Percentiles rank a stretch among this genome's conserved stretches.
Evolutionary conservation across 1,140 invertebrate species (phyloP).

Genomic region (Diprion similis): DNA sequence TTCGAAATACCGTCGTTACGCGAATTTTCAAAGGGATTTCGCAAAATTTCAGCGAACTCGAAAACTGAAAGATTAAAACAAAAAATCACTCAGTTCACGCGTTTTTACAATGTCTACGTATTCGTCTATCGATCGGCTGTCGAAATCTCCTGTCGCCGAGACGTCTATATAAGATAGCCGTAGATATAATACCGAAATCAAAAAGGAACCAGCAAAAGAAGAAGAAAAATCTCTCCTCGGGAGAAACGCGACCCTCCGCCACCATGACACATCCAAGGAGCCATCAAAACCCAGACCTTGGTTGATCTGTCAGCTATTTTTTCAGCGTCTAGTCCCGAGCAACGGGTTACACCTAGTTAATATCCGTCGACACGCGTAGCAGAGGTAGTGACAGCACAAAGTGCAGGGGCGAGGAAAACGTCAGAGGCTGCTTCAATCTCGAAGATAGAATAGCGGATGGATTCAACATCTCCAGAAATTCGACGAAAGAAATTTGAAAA

Average conservation of each 20-base stretch:
- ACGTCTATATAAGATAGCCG: not conserved
- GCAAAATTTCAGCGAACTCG: too few relatives aligned
- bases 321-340: constrained; percentile 1
- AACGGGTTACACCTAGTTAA: constrained; percentile 2
- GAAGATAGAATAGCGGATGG: not conserved
- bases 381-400: not conserved
- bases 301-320: not conserved
- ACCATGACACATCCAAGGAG: not conserved
- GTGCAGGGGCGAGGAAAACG: not conserved
- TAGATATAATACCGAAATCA: too few relatives aligned
- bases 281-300: not conserved
- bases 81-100: too few relatives aligned
- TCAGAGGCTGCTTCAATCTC: not conserved
- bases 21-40: too few relatives aligned
- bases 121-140: not conserved
- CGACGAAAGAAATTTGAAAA: too few relatives aligned
- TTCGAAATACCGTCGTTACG: too few relatives aligned
- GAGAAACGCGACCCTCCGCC: not conserved
- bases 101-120: not conserved
- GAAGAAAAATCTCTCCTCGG: not conserved
- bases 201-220: not conserved
- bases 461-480: too few relatives aligned
- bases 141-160: not conserved
- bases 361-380: not conserved
- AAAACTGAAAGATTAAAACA: too few relatives aligned